Conservation (phyloP, 2,888 invertebrate genomes). For the Epicampocera succincta region DNA sequence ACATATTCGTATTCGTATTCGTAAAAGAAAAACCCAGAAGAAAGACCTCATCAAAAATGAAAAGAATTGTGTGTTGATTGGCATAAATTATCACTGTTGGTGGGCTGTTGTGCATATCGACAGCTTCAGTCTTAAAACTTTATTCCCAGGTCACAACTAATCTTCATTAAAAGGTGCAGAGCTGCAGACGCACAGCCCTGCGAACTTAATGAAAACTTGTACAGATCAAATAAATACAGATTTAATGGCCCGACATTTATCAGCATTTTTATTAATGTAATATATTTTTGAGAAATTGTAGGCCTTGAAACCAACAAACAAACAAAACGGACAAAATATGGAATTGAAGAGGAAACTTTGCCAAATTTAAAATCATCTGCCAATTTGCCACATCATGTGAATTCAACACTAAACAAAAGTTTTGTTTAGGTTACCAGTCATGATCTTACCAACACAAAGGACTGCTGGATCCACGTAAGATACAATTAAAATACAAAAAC, state of each 20-base stretch:
- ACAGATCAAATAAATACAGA: background rate
- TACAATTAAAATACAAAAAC: too few species aligned
- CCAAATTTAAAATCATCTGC: too few species aligned
- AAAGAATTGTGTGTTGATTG: slow-evolving; percentile 65
- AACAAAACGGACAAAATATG: too few species aligned
- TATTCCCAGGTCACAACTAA: slow-evolving; percentile 24
- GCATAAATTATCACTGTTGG: slow-evolving; percentile 67
- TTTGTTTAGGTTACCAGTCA: too few species aligned
- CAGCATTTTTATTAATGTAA: background rate
- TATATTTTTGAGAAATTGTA: background rate
- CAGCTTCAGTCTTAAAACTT: slow-evolving; percentile 29
- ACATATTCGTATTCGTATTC: slow-evolving; percentile 36
- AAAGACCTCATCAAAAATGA: slow-evolving; percentile 7
- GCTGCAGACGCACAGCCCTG: slow-evolving; percentile 14
- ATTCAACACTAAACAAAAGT: too few species aligned
- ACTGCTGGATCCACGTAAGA: too few species aligned
- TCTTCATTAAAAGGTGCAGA: slow-evolving; percentile 4
- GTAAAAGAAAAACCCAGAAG: slow-evolving; percentile 28
- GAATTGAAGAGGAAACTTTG: too few species aligned
- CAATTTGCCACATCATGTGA: too few species aligned
- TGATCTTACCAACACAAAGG: too few species aligned
- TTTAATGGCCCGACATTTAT: slow-evolving; percentile 6
- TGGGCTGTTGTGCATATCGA: slow-evolving; percentile 39
- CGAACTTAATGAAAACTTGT: slow-evolving; percentile 14
- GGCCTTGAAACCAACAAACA: too few species aligned